A percentile compares a stretch with the other conserved stretches of the same genome.
These are phyloP conservation scores for Spicauda simplicius DNA, from an alignment of 2,888 invertebrate species.

Conservation along the genomic window DNA sequence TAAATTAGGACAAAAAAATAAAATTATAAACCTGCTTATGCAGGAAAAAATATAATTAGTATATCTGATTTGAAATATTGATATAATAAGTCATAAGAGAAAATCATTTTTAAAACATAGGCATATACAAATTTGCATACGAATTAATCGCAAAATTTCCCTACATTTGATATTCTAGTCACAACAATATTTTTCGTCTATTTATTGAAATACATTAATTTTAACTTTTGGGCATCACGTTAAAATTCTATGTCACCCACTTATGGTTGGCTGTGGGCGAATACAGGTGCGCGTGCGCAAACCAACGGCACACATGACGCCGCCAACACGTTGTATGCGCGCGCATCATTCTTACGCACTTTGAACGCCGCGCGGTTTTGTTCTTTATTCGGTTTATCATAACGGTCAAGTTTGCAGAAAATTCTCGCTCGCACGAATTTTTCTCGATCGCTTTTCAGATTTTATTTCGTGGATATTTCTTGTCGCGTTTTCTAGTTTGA, in stretches of 20 bases:
- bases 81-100: too few relatives aligned
- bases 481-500: not conserved
- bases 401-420: not conserved
- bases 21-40: too few relatives aligned
- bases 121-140: not conserved
- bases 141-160: not conserved
- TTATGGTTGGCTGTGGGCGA: slow-evolving; percentile 40
- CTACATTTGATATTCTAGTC: not conserved
- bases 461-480: not conserved
- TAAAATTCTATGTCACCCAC: slow-evolving; percentile 43
- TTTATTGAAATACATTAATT: slow-evolving; percentile 18
- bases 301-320: slow-evolving; percentile 66
- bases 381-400: slow-evolving; percentile 44
- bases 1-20: too few relatives aligned
- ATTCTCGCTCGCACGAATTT: slow-evolving; percentile 16
- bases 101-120: not conserved
- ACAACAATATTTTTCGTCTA: slow-evolving; percentile 30
- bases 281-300: slow-evolving; percentile 69
- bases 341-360: slow-evolving; percentile 44
- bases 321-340: slow-evolving; percentile 59
- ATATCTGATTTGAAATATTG: too few relatives aligned
- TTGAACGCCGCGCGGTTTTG: slow-evolving; percentile 46
- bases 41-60: too few relatives aligned
- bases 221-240: slow-evolving; percentile 20
- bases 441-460: slow-evolving; percentile 8